These are phyloP conservation scores for Chaetodon auriga DNA, from an alignment of 2,113 vertebrate genomes.

Conservation along the genomic window DNA sequence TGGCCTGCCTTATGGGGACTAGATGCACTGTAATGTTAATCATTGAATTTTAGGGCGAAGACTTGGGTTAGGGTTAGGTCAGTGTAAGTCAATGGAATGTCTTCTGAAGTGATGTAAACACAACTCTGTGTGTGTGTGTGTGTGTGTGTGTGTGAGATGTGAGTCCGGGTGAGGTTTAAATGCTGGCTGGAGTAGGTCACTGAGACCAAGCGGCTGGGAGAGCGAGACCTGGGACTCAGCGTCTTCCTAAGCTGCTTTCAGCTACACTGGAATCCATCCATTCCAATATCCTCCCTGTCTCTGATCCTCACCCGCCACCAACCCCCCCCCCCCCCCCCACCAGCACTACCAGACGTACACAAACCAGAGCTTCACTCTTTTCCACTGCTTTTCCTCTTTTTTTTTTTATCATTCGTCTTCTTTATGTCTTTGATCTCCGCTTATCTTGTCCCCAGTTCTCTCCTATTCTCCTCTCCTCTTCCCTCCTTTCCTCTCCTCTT, in stretches of 20 bases:
- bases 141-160: no score
- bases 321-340: neutral
- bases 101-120: no score
- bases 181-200: slow-evolving; percentile 72
- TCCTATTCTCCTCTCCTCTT: slow-evolving; percentile 26
- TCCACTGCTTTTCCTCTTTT: neutral
- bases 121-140: no score
- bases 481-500: slow-evolving; percentile 34
- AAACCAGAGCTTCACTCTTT: slow-evolving; percentile 20
- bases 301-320: slow-evolving; percentile 11
- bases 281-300: slow-evolving; percentile 45
- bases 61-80: no score
- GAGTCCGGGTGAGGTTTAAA: slow-evolving; percentile 61
- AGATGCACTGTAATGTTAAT: no score
- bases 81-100: no score
- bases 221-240: slow-evolving; percentile 55
- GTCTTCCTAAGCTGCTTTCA: slow-evolving; percentile 74
- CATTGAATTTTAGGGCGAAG: no score
- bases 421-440: slow-evolving; percentile 60
- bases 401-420: slow-evolving; percentile 5
- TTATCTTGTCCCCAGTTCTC: slow-evolving; percentile 47
- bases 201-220: slow-evolving; percentile 60
- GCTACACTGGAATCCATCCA: slow-evolving; percentile 63
- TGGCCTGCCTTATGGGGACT: no score
- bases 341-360: slow-evolving; percentile 19